Percentiles rank a stretch among this genome's conserved stretches.
Evolutionary conservation across 2,888 invertebrate species (phyloP).

Genomic region (Leptogaster cylindrica): DNA sequence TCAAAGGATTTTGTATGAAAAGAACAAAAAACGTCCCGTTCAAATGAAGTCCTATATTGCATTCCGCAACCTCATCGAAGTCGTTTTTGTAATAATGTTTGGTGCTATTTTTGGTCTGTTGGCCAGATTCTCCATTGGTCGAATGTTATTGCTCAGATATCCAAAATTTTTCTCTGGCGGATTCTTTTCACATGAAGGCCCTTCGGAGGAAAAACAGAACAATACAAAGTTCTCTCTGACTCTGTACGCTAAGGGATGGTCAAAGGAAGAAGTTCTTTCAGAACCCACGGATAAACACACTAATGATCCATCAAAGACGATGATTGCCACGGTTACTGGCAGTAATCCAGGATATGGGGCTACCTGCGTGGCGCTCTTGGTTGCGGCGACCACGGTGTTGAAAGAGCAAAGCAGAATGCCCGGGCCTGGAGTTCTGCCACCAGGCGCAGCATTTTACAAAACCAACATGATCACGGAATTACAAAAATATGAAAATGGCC

Average conservation of each 20-base stretch:
- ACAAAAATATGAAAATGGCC: constrained; percentile 68
- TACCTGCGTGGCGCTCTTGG: constrained; percentile 75
- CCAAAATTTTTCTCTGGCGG: constrained; percentile 78
- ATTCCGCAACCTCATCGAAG: constrained; percentile 61
- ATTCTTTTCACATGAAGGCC: constrained; percentile 70
- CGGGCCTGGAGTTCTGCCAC: constrained; percentile 82
- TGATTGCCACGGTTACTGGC: constrained; percentile 69
- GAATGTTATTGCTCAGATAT: constrained; percentile 71
- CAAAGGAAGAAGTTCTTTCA: constrained; percentile 64
- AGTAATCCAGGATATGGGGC: constrained; percentile 75
- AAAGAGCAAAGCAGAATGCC: constrained; percentile 80
- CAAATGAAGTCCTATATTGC: constrained; percentile 80
- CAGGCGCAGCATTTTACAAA: constrained; percentile 83
- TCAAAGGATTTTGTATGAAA: constrained; percentile 76
- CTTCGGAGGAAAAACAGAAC: constrained; percentile 67
- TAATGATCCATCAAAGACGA: constrained; percentile 68
- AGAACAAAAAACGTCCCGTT: constrained; percentile 73
- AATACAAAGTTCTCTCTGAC: constrained; percentile 71
- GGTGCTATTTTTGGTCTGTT: too few species aligned
- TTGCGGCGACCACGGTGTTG: constrained; percentile 77
- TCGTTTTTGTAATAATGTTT: constrained; percentile 64
- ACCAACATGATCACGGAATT: constrained; percentile 80
- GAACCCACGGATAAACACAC: constrained; percentile 64
- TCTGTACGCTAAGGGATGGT: constrained; percentile 83
- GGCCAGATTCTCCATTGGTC: constrained; percentile 68